A percentile compares a stretch with the other conserved stretches of the same genome.
Evolutionary conservation across 35 echinoderm and acorn worm genomes (phyloP).

Genomic region (Heliocidaris tuberculata): DNA sequence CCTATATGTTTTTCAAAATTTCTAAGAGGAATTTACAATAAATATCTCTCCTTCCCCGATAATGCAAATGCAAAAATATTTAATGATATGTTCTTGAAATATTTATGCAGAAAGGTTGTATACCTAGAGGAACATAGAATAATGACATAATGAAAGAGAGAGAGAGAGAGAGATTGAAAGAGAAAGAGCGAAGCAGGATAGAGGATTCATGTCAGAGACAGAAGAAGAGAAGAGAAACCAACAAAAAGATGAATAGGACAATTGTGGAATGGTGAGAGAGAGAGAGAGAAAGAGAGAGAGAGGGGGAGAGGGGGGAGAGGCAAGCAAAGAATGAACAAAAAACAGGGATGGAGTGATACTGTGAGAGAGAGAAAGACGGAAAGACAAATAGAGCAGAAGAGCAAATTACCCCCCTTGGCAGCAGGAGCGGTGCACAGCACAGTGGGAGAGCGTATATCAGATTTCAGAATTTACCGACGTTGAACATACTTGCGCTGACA

Average conservation of each 20-base stretch:
- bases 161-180: background rate
- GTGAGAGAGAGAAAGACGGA: background rate
- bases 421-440: background rate
- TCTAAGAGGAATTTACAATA: too few relatives aligned
- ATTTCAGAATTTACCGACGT: background rate
- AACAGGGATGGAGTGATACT: background rate
- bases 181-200: background rate
- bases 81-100: background rate
- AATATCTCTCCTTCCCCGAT: too few relatives aligned
- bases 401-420: background rate
- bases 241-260: too few relatives aligned
- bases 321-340: background rate
- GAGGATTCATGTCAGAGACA: background rate
- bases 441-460: background rate
- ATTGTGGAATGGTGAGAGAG: too few relatives aligned
- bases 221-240: too few relatives aligned
- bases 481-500: background rate
- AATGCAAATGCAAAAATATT: too few relatives aligned
- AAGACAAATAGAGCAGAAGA: background rate
- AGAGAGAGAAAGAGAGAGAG: too few relatives aligned
- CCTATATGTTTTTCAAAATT: too few relatives aligned
- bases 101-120: background rate
- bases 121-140: background rate
- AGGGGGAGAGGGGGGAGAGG: too few relatives aligned
- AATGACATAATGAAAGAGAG: background rate